These are phyloP conservation scores for Florisuga fusca DNA, from an alignment of 2,797 vertebrate species.

Conservation along the genomic window DNA sequence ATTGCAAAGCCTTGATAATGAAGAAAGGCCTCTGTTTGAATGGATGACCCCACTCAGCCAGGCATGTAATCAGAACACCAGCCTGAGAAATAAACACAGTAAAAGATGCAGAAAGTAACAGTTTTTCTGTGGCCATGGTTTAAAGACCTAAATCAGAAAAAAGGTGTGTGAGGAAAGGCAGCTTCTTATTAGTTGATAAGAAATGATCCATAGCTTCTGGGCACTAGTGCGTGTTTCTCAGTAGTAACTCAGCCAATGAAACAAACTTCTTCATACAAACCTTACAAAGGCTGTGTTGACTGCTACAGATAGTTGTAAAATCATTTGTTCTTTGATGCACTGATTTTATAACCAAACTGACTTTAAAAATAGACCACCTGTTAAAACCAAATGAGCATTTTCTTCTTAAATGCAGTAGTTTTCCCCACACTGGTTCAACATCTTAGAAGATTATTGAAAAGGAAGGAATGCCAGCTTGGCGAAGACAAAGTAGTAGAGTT, in stretches of 20 bases:
- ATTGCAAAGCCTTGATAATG: not conserved
- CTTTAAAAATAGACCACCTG: not conserved
- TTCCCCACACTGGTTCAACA: not conserved
- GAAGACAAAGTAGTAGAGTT: not conserved
- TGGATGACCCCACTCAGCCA: not conserved
- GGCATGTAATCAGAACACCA: not conserved
- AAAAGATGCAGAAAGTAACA: not conserved
- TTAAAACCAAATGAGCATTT: not conserved
- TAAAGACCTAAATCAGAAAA: not conserved
- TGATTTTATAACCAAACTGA: not conserved
- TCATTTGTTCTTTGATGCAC: not conserved
- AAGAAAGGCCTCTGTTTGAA: not conserved
- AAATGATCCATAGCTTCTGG: not conserved
- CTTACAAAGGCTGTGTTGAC: not conserved
- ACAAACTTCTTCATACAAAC: not conserved
- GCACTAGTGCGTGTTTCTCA: not conserved
- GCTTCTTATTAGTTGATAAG: not conserved
- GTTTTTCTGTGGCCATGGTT: not conserved
- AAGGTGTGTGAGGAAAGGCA: not conserved
- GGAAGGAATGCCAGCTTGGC: not conserved
- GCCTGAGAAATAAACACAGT: not conserved
- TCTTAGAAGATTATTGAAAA: not conserved
- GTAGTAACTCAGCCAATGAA: not conserved
- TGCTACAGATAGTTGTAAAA: not conserved
- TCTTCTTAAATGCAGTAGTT: not conserved